These are phyloP conservation scores for Propithecus deckenii DNA, from an alignment of 2,797 vertebrate species.

Conservation along the genomic window DNA sequence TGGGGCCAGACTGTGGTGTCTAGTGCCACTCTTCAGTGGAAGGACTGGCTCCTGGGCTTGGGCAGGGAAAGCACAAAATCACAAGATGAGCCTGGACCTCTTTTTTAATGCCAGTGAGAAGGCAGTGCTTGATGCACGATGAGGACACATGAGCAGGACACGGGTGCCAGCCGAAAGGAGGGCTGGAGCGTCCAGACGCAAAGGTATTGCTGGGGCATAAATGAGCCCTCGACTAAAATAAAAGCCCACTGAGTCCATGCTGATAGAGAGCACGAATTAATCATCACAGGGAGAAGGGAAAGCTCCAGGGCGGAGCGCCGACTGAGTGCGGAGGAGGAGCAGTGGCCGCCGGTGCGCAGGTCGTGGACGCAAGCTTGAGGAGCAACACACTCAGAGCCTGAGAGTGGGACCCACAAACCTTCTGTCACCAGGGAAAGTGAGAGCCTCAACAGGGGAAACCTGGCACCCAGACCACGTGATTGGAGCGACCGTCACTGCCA, in stretches of 20 bases:
- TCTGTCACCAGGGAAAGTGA: background rate
- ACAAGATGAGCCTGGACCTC: background rate
- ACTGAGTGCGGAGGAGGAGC: too few species aligned
- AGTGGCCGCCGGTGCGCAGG: background rate
- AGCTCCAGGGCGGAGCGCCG: background rate
- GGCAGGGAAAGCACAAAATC: background rate
- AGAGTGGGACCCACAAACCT: background rate
- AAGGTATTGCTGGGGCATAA: background rate
- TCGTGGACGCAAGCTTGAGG: background rate
- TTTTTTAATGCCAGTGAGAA: background rate
- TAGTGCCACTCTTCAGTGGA: background rate
- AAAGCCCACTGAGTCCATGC: accelerated
- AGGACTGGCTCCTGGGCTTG: background rate
- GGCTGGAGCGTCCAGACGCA: background rate
- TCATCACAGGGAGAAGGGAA: background rate
- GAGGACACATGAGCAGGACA: background rate
- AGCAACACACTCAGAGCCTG: background rate
- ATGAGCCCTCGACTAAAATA: background rate
- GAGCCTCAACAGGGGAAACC: background rate
- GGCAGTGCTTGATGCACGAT: background rate
- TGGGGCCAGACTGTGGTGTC: background rate
- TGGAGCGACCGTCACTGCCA: accelerated
- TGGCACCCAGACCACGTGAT: accelerated
- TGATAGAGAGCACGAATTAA: background rate
- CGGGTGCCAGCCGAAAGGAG: background rate